Percentiles rank a stretch among this genome's conserved stretches.
Conservation (phyloP, 1,140 invertebrate genomes). For the Cydia strobilella region DNA sequence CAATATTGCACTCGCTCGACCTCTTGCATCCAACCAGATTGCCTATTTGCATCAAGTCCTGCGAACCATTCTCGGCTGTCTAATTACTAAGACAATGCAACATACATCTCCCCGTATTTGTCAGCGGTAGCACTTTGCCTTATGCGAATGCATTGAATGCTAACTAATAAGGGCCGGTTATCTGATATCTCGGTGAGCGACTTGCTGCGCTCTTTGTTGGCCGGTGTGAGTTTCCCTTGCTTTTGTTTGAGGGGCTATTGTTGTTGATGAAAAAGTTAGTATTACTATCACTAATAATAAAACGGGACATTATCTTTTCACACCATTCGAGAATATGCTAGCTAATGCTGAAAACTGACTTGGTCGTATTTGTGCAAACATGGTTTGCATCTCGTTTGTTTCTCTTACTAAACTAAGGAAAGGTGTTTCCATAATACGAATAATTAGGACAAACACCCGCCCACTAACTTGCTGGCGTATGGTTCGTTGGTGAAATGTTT, state of each 20-base stretch:
- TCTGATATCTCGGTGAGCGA: conserved; percentile 10
- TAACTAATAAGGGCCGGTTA: conserved; percentile 27
- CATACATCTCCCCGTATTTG: conserved; percentile 24
- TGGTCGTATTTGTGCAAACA: no score
- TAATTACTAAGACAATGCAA: conserved; percentile 28
- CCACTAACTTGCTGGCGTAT: no score
- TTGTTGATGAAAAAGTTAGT: not conserved
- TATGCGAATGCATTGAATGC: conserved; percentile 20
- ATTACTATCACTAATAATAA: not conserved
- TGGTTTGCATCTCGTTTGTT: no score
- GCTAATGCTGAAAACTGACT: no score
- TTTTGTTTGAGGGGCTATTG: not conserved
- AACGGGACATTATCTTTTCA: not conserved
- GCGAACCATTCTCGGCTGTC: conserved; percentile 4
- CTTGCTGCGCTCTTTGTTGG: conserved; percentile 20
- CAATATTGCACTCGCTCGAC: conserved; percentile 32
- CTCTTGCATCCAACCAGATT: conserved; percentile 22
- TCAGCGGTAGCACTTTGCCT: conserved; percentile 29
- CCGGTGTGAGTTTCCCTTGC: conserved; percentile 14
- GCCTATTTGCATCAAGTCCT: conserved; percentile 11
- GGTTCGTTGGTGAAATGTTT: not conserved
- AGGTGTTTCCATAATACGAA: no score
- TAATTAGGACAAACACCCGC: no score
- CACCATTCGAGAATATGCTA: not conserved
- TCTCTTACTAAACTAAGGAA: no score